These are phyloP conservation scores for Nephrotoma flavescens DNA, from an alignment of 2,888 invertebrate species.

Conservation along the genomic window DNA sequence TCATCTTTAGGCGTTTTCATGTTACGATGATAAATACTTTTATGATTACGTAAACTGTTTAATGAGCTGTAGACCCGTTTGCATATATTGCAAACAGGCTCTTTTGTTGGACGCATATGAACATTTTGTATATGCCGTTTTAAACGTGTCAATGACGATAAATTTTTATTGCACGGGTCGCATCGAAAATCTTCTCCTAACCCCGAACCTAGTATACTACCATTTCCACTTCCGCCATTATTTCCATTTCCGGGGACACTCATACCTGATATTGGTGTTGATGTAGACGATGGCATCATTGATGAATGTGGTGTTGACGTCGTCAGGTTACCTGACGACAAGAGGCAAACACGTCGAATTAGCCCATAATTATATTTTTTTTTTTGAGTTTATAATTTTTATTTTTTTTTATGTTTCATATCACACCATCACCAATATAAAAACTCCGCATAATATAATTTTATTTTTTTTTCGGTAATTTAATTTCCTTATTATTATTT, in stretches of 20 bases:
- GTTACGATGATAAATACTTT: slow-evolving; percentile 81
- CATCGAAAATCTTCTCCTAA: slow-evolving; percentile 72
- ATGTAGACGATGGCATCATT: slow-evolving; percentile 14
- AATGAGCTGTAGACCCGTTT: slow-evolving; percentile 83
- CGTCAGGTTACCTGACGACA: slow-evolving; percentile 37
- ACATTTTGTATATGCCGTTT: slow-evolving; percentile 87
- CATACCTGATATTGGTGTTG: slow-evolving; percentile 16
- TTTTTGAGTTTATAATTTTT: background rate
- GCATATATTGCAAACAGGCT: slow-evolving; percentile 84
- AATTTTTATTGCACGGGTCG: slow-evolving; percentile 83
- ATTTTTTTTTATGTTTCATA: slow-evolving; percentile 5
- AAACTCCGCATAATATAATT: slow-evolving; percentile 9
- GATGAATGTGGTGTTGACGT: slow-evolving; percentile 25
- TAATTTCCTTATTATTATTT: background rate
- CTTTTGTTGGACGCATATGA: slow-evolving; percentile 78
- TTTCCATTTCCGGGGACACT: slow-evolving; percentile 10
- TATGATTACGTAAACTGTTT: slow-evolving; percentile 81
- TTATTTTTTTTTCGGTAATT: slow-evolving; percentile 11
- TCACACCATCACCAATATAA: slow-evolving; percentile 6
- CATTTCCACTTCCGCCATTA: slow-evolving; percentile 12
- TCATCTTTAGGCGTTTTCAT: slow-evolving; percentile 50
- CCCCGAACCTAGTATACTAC: slow-evolving; percentile 17
- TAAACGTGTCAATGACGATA: slow-evolving; percentile 72
- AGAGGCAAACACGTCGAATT: slow-evolving; percentile 33
- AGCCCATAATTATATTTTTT: slow-evolving; percentile 25